Percentiles rank a stretch among this genome's conserved stretches.
Conservation (phyloP, 2,888 invertebrate species). For the Drosophila mimetica region DNA sequence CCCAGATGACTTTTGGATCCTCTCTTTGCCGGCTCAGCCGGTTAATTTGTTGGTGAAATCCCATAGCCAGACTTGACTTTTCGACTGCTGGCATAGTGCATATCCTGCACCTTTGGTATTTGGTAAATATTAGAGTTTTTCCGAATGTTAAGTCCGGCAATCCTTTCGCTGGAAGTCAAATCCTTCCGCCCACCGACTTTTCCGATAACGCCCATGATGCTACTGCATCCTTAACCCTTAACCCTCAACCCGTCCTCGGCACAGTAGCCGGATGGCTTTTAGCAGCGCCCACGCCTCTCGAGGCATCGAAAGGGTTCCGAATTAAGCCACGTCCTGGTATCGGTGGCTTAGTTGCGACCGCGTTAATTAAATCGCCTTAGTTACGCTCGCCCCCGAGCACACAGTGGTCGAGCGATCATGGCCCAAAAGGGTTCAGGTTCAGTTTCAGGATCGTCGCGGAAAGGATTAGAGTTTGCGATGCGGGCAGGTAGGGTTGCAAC, state of each 20-base stretch:
- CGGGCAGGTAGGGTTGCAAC: constrained; percentile 34
- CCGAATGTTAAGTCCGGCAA: constrained; percentile 52
- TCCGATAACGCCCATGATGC: constrained; percentile 21
- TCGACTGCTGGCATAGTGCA: constrained; percentile 48
- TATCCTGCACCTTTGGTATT: constrained; percentile 49
- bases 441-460: constrained; percentile 43
- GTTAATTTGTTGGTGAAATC: constrained; percentile 35
- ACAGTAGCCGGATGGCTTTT: constrained; percentile 70
- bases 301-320: constrained; percentile 65
- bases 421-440: constrained; percentile 42
- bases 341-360: constrained; percentile 60
- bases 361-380: constrained; percentile 81
- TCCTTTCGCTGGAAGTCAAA: constrained; percentile 71
- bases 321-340: constrained; percentile 44
- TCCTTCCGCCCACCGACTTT: constrained; percentile 24
- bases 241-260: constrained; percentile 33
- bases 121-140: constrained; percentile 72
- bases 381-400: constrained; percentile 58
- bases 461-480: constrained; percentile 63
- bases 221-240: background rate
- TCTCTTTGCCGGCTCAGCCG: constrained; percentile 47
- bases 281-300: constrained; percentile 55
- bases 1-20: constrained; percentile 20
- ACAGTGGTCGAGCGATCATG: constrained; percentile 31
- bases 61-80: constrained; percentile 60